A percentile compares a stretch with the other conserved stretches of the same genome.
phyloP scores from a whole-genome alignment of 2,888 invertebrate species.

The Napeogenes sylphis region DNA sequence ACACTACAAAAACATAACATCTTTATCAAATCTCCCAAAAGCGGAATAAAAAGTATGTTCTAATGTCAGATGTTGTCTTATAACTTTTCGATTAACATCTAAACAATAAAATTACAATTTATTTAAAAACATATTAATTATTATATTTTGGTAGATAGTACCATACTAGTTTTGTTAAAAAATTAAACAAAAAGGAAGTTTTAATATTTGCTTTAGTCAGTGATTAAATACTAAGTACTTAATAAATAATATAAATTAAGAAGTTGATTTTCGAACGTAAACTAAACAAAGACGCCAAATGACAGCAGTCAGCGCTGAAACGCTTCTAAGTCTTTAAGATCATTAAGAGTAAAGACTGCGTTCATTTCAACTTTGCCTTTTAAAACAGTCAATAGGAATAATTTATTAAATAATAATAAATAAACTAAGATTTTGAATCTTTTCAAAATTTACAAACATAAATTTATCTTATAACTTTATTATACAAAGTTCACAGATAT shows the following conservation, averaged over 20 bases:
- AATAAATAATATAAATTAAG: neutral
- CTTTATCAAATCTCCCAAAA: constrained; percentile 2
- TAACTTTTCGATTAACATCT: neutral
- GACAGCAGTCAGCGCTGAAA: neutral
- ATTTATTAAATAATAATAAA: too few species aligned
- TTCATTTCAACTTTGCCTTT: neutral
- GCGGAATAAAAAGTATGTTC: neutral
- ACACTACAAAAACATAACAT: constrained; percentile 6
- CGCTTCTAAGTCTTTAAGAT: too few species aligned
- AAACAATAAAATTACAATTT: neutral
- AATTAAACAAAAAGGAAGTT: too few species aligned
- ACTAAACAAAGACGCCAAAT: neutral
- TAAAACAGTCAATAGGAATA: too few species aligned
- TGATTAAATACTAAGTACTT: neutral
- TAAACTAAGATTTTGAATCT: too few species aligned
- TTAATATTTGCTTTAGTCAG: too few species aligned
- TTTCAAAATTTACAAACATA: too few species aligned
- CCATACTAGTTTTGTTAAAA: too few species aligned
- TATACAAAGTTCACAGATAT: too few species aligned
- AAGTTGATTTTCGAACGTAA: neutral
- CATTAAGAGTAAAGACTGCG: neutral
- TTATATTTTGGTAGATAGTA: neutral
- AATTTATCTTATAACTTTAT: too few species aligned
- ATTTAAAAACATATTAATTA: neutral
- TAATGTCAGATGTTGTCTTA: constrained; percentile 3